Conservation (phyloP, 2,888 invertebrate species). For the Drosophila mettleri region DNA sequence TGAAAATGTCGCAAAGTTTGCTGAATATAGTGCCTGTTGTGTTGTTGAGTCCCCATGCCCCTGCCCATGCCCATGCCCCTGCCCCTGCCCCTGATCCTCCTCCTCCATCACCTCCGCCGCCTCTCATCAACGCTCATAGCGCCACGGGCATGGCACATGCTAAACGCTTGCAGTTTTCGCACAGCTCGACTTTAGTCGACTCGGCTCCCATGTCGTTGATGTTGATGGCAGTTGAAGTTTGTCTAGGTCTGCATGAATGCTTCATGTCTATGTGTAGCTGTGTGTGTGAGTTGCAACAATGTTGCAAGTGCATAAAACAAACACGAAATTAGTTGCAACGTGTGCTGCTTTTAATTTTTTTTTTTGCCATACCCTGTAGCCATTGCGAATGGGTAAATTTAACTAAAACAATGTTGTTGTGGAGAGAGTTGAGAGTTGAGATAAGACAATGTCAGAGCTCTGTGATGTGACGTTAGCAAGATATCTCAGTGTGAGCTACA, state of each 20-base stretch:
- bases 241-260: constrained; percentile 29
- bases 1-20: constrained; percentile 80
- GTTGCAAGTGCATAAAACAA: constrained; percentile 77
- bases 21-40: constrained; percentile 65
- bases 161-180: constrained; percentile 63
- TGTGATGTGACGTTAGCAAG: no score
- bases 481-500: no score
- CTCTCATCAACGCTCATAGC: neutral
- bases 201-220: constrained; percentile 52
- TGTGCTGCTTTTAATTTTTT: constrained; percentile 49
- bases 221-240: constrained; percentile 73
- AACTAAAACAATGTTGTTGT: neutral
- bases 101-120: no score
- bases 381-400: neutral
- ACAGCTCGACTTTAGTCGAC: constrained; percentile 31
- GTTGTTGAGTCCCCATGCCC: constrained; percentile 22
- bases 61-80: no score
- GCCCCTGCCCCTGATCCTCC: no score
- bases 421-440: no score
- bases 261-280: constrained; percentile 11
- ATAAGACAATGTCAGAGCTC: neutral
- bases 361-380: constrained; percentile 25
- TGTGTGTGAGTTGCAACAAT: constrained; percentile 64
- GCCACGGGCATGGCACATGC: constrained; percentile 46
- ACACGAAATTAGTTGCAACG: constrained; percentile 70